Conservation (phyloP, 2,113 vertebrate species). For the Microtus oregoni region DNA sequence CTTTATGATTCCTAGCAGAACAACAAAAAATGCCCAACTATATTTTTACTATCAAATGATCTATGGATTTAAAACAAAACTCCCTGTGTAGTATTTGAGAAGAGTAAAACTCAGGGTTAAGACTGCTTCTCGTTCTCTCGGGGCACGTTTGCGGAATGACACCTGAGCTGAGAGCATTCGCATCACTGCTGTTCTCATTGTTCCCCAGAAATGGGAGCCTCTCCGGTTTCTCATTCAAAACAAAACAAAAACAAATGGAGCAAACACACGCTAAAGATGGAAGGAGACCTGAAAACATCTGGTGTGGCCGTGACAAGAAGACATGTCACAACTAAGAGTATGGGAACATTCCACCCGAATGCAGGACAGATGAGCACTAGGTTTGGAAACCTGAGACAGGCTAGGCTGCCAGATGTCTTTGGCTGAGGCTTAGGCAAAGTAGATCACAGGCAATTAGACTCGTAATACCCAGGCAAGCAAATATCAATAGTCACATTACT, state of each 20-base stretch:
- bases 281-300: slow-evolving; percentile 28
- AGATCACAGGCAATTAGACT: slow-evolving; percentile 10
- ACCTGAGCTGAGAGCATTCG: neutral
- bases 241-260: neutral
- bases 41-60: slow-evolving; percentile 39
- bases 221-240: slow-evolving; percentile 19
- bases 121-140: neutral
- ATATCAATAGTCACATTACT: neutral
- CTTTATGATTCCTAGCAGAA: neutral
- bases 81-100: neutral
- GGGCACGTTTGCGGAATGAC: neutral
- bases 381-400: slow-evolving; percentile 39
- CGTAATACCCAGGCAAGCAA: slow-evolving; percentile 6
- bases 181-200: neutral
- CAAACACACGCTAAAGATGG: neutral
- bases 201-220: slow-evolving; percentile 29
- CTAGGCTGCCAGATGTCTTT: slow-evolving; percentile 11
- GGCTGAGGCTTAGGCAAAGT: slow-evolving; percentile 31
- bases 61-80: neutral
- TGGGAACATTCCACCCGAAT: neutral
- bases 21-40: neutral
- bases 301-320: neutral
- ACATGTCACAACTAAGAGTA: neutral
- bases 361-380: neutral
- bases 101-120: slow-evolving; percentile 5